Conservation (phyloP, 2,113 vertebrate species). For the Lamprologus ornatipinnis region DNA sequence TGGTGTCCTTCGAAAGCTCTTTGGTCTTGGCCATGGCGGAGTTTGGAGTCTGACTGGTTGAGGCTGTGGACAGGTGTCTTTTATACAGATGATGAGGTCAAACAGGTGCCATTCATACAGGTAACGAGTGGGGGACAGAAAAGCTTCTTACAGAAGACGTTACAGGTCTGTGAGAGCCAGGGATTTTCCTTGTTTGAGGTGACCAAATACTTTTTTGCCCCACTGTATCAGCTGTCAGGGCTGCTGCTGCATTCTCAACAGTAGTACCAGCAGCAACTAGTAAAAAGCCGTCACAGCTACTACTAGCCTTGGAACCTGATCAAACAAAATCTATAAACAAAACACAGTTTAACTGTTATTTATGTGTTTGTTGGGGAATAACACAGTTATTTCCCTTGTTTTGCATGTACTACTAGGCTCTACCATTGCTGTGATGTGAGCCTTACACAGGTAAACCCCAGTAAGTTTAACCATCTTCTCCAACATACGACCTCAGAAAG, state of each 20-base stretch:
- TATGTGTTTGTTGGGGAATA: background rate
- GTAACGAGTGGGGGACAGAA: too few species aligned
- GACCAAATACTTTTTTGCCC: too few species aligned
- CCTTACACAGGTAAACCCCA: background rate
- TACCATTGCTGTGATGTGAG: background rate
- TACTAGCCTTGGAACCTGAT: background rate
- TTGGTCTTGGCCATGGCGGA: too few species aligned
- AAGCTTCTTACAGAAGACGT: too few species aligned
- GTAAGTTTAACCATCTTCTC: background rate
- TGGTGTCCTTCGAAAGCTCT: too few species aligned
- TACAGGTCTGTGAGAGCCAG: too few species aligned
- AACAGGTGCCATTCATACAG: too few species aligned
- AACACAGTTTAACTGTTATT: background rate
- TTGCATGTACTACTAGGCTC: rapidly evolving
- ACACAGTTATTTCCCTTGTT: background rate
- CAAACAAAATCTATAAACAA: background rate
- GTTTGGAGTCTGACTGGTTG: too few species aligned
- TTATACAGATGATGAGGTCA: too few species aligned
- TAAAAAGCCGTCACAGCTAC: background rate
- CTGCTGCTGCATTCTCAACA: background rate
- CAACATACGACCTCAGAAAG: background rate
- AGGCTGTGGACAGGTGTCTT: too few species aligned
- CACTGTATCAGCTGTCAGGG: background rate
- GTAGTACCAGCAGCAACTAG: background rate
- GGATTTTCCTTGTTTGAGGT: too few species aligned